Evolutionary conservation across 2,797 vertebrate genomes (phyloP), one percentile per base, ranked within the genome.

Genomic region (Arctocebus calabarensis): DNA sequence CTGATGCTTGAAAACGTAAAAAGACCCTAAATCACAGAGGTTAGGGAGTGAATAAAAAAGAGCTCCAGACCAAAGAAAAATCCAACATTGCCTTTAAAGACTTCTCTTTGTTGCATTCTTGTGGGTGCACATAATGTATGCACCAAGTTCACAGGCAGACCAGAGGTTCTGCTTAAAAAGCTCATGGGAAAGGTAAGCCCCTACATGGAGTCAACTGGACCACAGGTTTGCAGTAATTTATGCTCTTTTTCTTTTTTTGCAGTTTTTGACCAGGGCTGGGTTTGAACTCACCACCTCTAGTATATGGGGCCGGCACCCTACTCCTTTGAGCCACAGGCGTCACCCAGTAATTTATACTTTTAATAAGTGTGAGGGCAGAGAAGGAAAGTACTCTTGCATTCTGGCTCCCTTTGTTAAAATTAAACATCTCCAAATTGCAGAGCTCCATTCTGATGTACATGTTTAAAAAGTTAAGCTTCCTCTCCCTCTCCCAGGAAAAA

Each of bases 371-470:
- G 66, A 87, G 57, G 57, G 84, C 84, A 94, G 2, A 32, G 68
- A 93, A 70, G 43, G 37, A 78, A 86, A 92, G 37, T 40, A 32
- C 45, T 94, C 52, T 93, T 29, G 29, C 17, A 74, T 25, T 66
- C 83, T 89, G 83, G 32, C 66, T 93, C 40, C 55, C 34, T 88
- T 43, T 62, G 27, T 74, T 75, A 94, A 92, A 86, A 29, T 68
- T n/a, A 61, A 95, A 16, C 34, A n/a, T 88, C 40, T 96, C 90
- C 82, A 90, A 62, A 82, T 94, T 93, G 57, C 88, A 64, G 20
- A 59, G 29, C 59, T 90, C 84, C 88, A 92, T 45, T 75, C 55
- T 84, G 78, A 86, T 48, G 74, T 70, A 77, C 57, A 68, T 57
- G 94, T 83, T 95, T 48, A 4, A 73, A 78, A 92, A 79, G 78